Evolutionary conservation across 2,888 invertebrate species (phyloP).

Genomic region (Rugalucina vietnamica): DNA sequence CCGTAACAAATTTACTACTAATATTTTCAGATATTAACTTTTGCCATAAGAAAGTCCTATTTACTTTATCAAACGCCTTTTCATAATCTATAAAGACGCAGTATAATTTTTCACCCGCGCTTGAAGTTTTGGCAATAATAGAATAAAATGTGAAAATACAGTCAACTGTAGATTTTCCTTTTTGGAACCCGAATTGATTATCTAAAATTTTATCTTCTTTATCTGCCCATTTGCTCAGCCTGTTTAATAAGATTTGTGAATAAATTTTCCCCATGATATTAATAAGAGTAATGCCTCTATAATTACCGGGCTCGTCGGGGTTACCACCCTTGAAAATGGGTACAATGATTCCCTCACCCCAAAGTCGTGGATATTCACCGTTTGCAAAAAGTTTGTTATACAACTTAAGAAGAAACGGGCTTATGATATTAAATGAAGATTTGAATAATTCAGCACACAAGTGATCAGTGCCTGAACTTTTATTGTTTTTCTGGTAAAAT

Average conservation of each 20-base stretch:
- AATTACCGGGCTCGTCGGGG: constrained; percentile 18
- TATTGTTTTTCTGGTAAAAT: background rate
- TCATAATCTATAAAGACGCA: background rate
- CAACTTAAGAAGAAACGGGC: background rate
- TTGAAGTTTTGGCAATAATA: background rate
- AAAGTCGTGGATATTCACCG: background rate
- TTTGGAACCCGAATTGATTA: background rate
- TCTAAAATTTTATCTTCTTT: constrained; percentile 10
- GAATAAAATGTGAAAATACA: background rate
- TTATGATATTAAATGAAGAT: background rate
- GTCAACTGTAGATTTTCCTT: background rate
- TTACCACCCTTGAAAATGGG: constrained; percentile 37
- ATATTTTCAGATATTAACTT: background rate
- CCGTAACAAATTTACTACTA: background rate
- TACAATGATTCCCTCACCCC: background rate
- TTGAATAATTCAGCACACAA: background rate
- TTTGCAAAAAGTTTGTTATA: background rate
- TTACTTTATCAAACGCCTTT: too few relatives aligned
- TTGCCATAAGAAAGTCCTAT: background rate
- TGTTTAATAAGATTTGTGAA: constrained; percentile 20
- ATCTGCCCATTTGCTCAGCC: constrained; percentile 3
- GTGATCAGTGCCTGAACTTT: background rate
- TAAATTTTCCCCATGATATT: constrained; percentile 45
- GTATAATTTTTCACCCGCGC: background rate
- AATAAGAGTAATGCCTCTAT: constrained; percentile 44